Base-by-base conservation (phyloP, 2,888 invertebrate genomes). In the Leptopilina drosophilae region DNA sequence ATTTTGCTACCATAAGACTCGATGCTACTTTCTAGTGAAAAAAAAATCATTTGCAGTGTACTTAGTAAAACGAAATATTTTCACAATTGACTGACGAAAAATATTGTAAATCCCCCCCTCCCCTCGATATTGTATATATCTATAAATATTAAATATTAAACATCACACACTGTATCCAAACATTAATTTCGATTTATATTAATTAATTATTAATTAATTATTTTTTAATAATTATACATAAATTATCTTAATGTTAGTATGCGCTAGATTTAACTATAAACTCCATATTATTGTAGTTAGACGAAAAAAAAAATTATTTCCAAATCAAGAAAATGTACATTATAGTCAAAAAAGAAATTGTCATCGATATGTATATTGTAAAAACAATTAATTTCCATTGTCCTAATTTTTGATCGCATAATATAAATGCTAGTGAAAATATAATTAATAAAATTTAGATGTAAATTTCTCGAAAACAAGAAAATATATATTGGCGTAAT, bases 131-230 rank as follows among this genome's bases (percentile, higher is more conserved):
- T 73, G 40, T 73, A 33, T 56, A 73, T 62, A 69, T 69, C 33
- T 33, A 33, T 8, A 42, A 8, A 42, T 49, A 33, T 56, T 15
- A 33, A 42, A 42, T 49, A 67, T 49, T 20, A 49, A 67, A 73
- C 56, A 73, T 73, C 56, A 56, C 33, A 73, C 53, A 73, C 33
- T 56, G n/a, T 56, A 73, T n/a, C 73, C 53, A 73, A 56, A 73
- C n/a, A 59, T 40, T 73, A n/a, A 26, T 53, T 69, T 69, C 53
- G 7, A 69, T 49, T 33, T 14, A 20, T n/a, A 56, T 56, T 33
- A 14, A 73, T 56, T 33, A 14, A 73, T 56, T 56, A 33, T 56
- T 5, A 33, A 33, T 33, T 33, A 2, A 69, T 53, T 49, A 2
- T 14, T 73, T 26, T 42, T 42, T 42, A 42, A 42, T 42, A 42